A percentile compares a stretch with the other conserved stretches of the same genome.
Conservation (phyloP, 2,888 invertebrate genomes). For the Corbicula japonica region DNA sequence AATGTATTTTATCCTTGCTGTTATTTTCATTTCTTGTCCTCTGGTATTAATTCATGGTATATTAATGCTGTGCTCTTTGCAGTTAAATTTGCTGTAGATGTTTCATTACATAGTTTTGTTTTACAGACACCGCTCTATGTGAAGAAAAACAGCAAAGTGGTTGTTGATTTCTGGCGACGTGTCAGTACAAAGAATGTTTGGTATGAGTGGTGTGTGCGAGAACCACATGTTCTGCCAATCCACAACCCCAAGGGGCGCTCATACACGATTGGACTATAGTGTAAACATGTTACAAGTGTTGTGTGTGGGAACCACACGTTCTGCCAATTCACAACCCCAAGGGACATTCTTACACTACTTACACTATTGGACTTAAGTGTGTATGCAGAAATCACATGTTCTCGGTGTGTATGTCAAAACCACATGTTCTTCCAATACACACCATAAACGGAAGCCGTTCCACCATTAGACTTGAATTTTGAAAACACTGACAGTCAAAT, state of each 20-base stretch:
- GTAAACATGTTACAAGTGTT: constrained; percentile 99
- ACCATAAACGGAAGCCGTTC: no score
- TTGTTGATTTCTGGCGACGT: constrained; percentile 95
- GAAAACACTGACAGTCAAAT: no score
- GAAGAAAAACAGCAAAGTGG: constrained; percentile 91
- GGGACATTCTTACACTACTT: constrained; percentile 91
- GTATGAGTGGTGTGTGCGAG: constrained; percentile 96
- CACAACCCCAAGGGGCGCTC: constrained; percentile 92
- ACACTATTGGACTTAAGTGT: constrained; percentile 90
- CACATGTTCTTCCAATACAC: constrained; percentile 89
- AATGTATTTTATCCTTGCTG: no score
- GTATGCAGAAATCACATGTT: constrained; percentile 90
- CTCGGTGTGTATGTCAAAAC: no score
- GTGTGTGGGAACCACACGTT: constrained; percentile 89
- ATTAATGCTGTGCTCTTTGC: no score
- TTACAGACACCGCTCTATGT: constrained; percentile 92
- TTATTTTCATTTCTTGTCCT: background rate
- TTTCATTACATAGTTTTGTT: background rate
- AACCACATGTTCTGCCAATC: constrained; percentile 89
- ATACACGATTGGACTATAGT: constrained; percentile 90
- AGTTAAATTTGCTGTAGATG: background rate
- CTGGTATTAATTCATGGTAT: background rate
- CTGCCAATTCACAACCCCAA: constrained; percentile 91
- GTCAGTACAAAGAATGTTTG: constrained; percentile 94
- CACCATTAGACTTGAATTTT: no score